A percentile compares a stretch with the other conserved stretches of the same genome.
Evolutionary conservation across 2,113 vertebrate species (phyloP).

Genomic region (Aviceda subcristata): DNA sequence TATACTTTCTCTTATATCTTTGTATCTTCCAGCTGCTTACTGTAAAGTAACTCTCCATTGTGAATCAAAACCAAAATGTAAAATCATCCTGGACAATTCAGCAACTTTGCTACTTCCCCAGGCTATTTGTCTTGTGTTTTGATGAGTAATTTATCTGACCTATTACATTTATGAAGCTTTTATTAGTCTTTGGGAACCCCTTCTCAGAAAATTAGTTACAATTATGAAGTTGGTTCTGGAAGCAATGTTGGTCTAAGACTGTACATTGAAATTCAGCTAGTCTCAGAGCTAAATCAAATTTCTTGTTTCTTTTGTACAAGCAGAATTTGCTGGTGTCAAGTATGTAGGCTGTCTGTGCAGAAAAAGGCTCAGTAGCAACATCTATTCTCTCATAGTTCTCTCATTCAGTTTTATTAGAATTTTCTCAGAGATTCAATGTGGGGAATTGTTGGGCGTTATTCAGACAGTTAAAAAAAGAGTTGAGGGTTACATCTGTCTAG

Average conservation of each 20-base stretch:
- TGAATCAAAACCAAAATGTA: not conserved
- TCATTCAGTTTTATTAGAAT: not conserved
- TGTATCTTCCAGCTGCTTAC: not conserved
- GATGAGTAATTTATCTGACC: not conserved
- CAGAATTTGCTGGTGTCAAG: not conserved
- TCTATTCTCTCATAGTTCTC: not conserved
- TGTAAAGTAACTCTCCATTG: not conserved
- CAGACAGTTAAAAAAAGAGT: not conserved
- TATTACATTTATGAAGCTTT: not conserved
- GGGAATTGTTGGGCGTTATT: rapidly evolving
- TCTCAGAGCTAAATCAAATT: not conserved
- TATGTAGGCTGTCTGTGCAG: not conserved
- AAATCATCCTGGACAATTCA: not conserved
- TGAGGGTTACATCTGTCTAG: not conserved
- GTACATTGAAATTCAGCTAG: not conserved
- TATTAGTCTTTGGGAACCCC: not conserved
- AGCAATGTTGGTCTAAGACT: not conserved
- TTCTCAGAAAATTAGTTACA: not conserved
- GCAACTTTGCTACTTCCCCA: not conserved
- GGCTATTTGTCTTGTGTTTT: not conserved
- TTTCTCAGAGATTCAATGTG: not conserved
- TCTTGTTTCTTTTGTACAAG: not conserved
- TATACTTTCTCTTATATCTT: not conserved
- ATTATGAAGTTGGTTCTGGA: not conserved
- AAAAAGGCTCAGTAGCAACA: not conserved